Evolutionary conservation across 2,113 vertebrate genomes (phyloP).

Genomic region (Atrichornis clamosus): DNA sequence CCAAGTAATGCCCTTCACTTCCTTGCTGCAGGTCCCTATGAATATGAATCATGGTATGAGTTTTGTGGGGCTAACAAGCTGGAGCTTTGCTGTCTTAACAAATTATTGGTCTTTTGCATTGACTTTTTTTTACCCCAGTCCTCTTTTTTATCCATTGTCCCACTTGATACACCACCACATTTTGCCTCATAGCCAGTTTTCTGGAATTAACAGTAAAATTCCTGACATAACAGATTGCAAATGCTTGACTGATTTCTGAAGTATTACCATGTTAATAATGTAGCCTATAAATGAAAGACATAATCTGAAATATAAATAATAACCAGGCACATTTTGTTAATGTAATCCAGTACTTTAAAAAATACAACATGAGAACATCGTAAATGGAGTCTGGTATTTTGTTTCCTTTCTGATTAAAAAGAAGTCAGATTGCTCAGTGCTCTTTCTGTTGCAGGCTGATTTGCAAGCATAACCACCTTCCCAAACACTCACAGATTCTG

Average conservation of each 20-base stretch:
- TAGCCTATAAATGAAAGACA: not conserved
- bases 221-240: not conserved
- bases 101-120: not conserved
- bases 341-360: not conserved
- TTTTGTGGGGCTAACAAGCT: not conserved
- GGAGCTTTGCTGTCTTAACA: not conserved
- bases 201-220: not conserved
- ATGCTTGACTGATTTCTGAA: not conserved
- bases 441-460: slow-evolving; percentile 28
- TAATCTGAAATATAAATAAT: not conserved
- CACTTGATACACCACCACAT: not conserved
- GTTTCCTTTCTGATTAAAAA: slow-evolving; percentile 10
- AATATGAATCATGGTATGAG: not conserved
- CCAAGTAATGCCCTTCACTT: not conserved
- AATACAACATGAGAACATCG: not conserved
- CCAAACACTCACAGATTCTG: slow-evolving; percentile 32
- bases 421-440: not conserved
- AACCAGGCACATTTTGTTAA: not conserved
- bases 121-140: not conserved
- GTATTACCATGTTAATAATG: not conserved
- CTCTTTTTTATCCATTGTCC: not conserved
- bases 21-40: not conserved
- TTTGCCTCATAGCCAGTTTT: not conserved
- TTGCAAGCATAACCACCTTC: slow-evolving; percentile 49
- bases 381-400: not conserved